Evolutionary conservation across 2,888 invertebrate genomes (phyloP), one percentile per base, ranked within the genome.

Genomic region (Thera obeliscata): DNA sequence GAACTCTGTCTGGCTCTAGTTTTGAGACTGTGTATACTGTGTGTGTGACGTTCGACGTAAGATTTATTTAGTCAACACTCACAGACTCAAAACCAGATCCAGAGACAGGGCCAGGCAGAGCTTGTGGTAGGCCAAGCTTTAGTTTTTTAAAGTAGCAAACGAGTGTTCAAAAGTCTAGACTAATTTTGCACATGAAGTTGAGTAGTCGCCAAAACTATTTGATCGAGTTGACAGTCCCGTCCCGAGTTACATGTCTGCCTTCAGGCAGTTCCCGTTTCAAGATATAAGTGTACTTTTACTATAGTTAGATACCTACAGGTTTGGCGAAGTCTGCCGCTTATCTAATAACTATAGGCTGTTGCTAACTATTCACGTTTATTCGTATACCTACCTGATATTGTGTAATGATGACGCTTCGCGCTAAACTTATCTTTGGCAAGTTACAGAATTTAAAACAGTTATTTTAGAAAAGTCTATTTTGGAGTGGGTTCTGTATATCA

Each of bases 221-320:
- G 38, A 43, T 43, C 7, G 2, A 9, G 43, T 46, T 9, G 43
- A 2, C 9, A 9, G 43, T 9, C 43, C 7, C 6, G 43, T 9
- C 43, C 7, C 6, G 22, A 22, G 22, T 22, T 41, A 6, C 58
- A 3, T 59, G 59, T 38, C 62, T 50, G 61, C 54, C 61, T 66
- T 56, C 56, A 56, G 57, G 56, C 52, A 11, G 22, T 22, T 48
- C 36, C 43, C 49, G 62, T 65, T 69, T 69, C 58, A 54, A 60
- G 66, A 59, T 63, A 63, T 33, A 61, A 59, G 55, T 67, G 62
- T 41, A 63, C 62, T 67, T 63, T 62, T 63, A 67, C 50, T 59
- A 62, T 58, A 48, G 22, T 58, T 62, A 38, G n/a, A n/a, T n/a
- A n/a, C n/a, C n/a, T 43, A 56, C 62, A 63, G 67, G 62, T 67